Evolutionary conservation across 1,140 invertebrate species (phyloP).

Genomic region (Hyles euphorbiae): DNA sequence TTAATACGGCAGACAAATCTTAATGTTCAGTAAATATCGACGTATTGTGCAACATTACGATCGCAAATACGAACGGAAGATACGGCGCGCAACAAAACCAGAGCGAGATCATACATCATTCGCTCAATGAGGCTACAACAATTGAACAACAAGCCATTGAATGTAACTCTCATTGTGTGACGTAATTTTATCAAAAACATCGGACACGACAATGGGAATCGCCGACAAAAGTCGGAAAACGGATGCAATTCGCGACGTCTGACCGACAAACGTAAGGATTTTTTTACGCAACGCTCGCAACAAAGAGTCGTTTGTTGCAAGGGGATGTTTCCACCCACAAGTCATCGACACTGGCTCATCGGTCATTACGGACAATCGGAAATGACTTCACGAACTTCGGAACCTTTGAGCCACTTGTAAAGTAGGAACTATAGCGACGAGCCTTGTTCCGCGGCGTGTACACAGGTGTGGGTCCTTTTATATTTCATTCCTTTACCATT

Average conservation of each 20-base stretch:
- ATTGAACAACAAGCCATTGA: constrained; percentile 65
- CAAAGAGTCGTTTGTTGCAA: constrained; percentile 52
- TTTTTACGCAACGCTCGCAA: constrained; percentile 59
- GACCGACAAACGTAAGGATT: constrained; percentile 52
- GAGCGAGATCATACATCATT: constrained; percentile 57
- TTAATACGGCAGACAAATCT: background rate
- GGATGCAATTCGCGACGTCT: constrained; percentile 71
- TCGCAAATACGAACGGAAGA: constrained; percentile 57
- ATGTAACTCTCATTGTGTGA: constrained; percentile 55
- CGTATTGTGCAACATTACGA: constrained; percentile 42
- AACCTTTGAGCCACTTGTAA: constrained; percentile 62
- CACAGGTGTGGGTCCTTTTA: constrained; percentile 31
- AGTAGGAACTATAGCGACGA: constrained; percentile 17
- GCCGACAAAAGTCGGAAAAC: constrained; percentile 72
- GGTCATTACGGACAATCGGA: constrained; percentile 69
- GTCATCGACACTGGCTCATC: constrained; percentile 48
- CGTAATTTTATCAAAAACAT: constrained; percentile 74
- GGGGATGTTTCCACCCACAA: constrained; percentile 73
- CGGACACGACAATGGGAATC: constrained; percentile 53
- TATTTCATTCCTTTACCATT: constrained; percentile 2
- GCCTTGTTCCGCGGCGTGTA: constrained; percentile 34
- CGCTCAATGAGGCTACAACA: constrained; percentile 65
- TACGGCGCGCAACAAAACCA: constrained; percentile 36
- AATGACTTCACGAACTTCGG: constrained; percentile 60
- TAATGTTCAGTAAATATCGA: constrained; percentile 38